Conservation (phyloP, 1,140 invertebrate species). For the Apis florea region DNA sequence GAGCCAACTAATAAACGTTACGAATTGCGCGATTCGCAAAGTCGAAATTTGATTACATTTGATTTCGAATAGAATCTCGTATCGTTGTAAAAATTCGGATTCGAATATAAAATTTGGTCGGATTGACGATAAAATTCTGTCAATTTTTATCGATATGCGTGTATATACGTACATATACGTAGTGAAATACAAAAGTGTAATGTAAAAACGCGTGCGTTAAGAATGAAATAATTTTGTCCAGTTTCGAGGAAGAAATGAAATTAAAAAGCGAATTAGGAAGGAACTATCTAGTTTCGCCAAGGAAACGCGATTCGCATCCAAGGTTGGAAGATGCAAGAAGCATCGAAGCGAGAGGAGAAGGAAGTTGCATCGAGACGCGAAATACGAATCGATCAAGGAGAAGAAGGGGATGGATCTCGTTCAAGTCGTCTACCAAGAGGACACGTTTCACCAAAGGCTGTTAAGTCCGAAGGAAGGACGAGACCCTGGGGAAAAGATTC, state of each 20-base stretch:
- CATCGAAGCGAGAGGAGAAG: not conserved
- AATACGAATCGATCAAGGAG: conserved; percentile 50
- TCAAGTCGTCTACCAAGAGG: conserved; percentile 25
- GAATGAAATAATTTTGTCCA: conserved; percentile 5
- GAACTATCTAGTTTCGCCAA: not conserved
- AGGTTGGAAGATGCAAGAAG: not conserved
- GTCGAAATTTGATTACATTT: not conserved
- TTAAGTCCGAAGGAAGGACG: conserved; percentile 52
- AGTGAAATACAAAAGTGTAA: not conserved
- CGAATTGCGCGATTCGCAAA: too few relatives aligned
- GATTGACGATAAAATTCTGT: too few relatives aligned
- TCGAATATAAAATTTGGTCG: too few relatives aligned
- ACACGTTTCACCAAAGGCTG: conserved; percentile 45
- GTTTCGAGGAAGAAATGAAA: not conserved
- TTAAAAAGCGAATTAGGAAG: not conserved
- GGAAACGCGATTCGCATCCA: not conserved
- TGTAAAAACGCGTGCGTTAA: not conserved
- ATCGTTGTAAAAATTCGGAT: too few relatives aligned
- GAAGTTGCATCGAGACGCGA: conserved; percentile 22
- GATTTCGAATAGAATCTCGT: not conserved
- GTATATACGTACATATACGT: too few relatives aligned
- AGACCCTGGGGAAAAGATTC: conserved; percentile 36
- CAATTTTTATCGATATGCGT: too few relatives aligned
- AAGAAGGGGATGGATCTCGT: conserved; percentile 5
- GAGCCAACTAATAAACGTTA: conserved; percentile 37